Evolutionary conservation across 2,113 vertebrate genomes (phyloP), one percentile per base, ranked within the genome.

Genomic region (mouse (Mus musculus)): DNA sequence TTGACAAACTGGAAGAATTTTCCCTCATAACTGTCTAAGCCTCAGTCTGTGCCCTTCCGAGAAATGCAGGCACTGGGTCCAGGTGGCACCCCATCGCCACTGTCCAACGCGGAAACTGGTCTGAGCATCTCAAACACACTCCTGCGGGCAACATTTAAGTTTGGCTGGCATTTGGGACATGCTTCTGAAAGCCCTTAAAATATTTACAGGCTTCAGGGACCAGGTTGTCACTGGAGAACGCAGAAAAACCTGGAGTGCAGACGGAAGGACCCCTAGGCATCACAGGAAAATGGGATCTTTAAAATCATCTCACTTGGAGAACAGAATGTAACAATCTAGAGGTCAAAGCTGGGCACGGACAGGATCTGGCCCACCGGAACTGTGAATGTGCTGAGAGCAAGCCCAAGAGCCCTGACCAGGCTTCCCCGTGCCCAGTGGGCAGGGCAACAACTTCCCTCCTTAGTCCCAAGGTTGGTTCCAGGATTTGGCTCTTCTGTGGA

Each of bases 1-100:
- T 2, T 7, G 77, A 92, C 92, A 88, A 93, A 73, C 13, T 78
- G 5, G 69, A 88, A 81, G 89, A 82, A 92, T 16, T 65, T 90
- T 46, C 76, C 22, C 8, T 63, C 28, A 1, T 17, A 17, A n/a
- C 36, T 8, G 5, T 28, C 82, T 39, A 80, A 94, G 24, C 30
- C 30, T n/a, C 63, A 71, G 61, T 39, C 77, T 72, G 65, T 56
- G 56, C 2, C 39, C 59, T 82, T 93, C 1, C 26, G 5, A 36
- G 69, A 69, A 7, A 19, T n/a, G 14, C 2, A 14, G 36, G 10
- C 12, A 7, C 11, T 20, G 36, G 30, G 75, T 39, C 90, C 22
- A 14, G 4, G 59, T 3, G 13, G 28, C 46, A 33, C 36, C 2
- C 1, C 30, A 39, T 24, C 59, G 67, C 17, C 78, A 42, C 36